These are phyloP conservation scores for Gallinago undulata DNA, from an alignment of 2,113 vertebrate genomes.

Conservation along the genomic window DNA sequence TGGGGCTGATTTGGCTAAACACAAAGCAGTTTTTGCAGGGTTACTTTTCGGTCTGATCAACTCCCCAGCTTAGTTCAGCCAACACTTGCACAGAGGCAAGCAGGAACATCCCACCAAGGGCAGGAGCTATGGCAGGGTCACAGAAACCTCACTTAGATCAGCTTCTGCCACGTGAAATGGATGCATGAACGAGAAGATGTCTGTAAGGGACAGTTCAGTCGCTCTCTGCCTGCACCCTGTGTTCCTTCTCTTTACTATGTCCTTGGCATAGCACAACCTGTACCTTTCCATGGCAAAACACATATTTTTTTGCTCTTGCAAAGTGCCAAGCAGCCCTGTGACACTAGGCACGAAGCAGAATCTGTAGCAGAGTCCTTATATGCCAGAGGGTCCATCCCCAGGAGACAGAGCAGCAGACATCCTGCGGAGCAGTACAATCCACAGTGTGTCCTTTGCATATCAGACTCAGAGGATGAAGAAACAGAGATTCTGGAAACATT, in stretches of 20 bases:
- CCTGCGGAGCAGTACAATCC: neutral
- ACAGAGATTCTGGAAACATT: neutral
- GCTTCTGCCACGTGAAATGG: neutral
- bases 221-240: neutral
- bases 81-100: neutral
- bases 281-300: slow-evolving; percentile 1
- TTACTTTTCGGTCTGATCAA: neutral
- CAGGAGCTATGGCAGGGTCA: neutral
- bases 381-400: neutral
- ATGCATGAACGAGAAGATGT: neutral
- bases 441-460: neutral
- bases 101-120: neutral
- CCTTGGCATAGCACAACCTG: slow-evolving; percentile 4
- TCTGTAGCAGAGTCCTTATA: neutral
- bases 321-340: neutral
- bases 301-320: neutral
- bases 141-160: neutral
- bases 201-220: neutral
- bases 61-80: neutral
- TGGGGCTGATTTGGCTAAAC: rapidly evolving
- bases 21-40: neutral
- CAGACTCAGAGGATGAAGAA: neutral
- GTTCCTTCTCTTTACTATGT: neutral
- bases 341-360: neutral
- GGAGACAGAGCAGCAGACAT: neutral